A percentile compares a stretch with the other conserved stretches of the same genome.
These are phyloP conservation scores for Schlechtendalia chinensis DNA, from an alignment of 1,140 invertebrate genomes.

Conservation along the genomic window DNA sequence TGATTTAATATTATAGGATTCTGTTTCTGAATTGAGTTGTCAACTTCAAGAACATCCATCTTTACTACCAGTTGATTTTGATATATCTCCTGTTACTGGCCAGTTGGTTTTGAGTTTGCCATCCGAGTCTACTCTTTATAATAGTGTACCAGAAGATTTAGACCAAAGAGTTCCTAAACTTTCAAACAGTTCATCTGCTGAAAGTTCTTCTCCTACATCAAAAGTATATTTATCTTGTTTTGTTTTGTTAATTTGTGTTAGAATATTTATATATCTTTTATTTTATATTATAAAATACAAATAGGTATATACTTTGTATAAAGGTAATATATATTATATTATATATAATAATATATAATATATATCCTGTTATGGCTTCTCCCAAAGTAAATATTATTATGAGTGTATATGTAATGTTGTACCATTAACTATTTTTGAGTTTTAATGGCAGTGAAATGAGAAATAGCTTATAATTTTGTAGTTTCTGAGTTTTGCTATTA, in stretches of 20 bases:
- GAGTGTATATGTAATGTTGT: no score
- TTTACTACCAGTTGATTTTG: slow-evolving; percentile 87
- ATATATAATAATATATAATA: no score
- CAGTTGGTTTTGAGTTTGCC: slow-evolving; percentile 62
- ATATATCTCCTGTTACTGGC: slow-evolving; percentile 72
- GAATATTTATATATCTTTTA: not conserved
- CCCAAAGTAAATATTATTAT: no score
- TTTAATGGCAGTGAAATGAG: no score
- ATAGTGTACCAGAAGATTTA: slow-evolving; percentile 43
- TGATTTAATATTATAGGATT: slow-evolving; percentile 63
- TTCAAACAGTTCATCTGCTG: slow-evolving; percentile 60
- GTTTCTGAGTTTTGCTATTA: no score
- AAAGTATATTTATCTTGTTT: not conserved
- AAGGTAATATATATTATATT: not conserved
- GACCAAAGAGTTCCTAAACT: slow-evolving; percentile 60
- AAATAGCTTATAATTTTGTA: no score
- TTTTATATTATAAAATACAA: not conserved
- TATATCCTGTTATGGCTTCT: no score
- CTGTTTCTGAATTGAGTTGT: slow-evolving; percentile 73
- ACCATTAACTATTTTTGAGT: no score
- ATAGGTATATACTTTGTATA: not conserved
- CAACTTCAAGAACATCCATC: slow-evolving; percentile 85
- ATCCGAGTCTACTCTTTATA: slow-evolving; percentile 29
- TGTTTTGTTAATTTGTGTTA: not conserved
- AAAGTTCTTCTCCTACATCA: slow-evolving; percentile 52